Conservation (phyloP, 2,888 invertebrate species). For the Microctonus aethiopoides region DNA sequence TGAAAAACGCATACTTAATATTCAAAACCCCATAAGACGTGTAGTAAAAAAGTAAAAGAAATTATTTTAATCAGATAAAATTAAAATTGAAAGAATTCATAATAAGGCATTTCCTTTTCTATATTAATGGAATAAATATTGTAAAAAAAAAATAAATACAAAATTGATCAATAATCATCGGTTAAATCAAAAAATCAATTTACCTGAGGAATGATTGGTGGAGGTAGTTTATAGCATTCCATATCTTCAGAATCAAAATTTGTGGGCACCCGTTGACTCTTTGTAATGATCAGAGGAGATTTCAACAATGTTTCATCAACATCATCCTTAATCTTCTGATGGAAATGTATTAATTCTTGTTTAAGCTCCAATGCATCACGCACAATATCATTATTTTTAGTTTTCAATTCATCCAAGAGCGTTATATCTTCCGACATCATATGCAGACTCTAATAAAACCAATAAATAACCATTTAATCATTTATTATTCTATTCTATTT, state of each 20-base stretch:
- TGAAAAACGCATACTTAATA: no score
- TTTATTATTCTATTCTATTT: no score
- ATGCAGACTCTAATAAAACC: slow-evolving; percentile 82
- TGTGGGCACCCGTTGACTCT: slow-evolving; percentile 73
- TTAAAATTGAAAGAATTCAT: no score
- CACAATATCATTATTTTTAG: slow-evolving; percentile 74
- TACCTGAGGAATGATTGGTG: slow-evolving; percentile 70
- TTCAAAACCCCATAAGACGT: no score
- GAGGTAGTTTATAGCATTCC: slow-evolving; percentile 68
- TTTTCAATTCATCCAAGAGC: slow-evolving; percentile 75
- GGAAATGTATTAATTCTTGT: slow-evolving; percentile 78
- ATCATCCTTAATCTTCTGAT: slow-evolving; percentile 80
- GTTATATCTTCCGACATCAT: slow-evolving; percentile 84
- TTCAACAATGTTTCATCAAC: slow-evolving; percentile 78
- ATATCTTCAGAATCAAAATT: slow-evolving; percentile 70
- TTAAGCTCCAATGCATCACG: slow-evolving; percentile 76
- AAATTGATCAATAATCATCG: no score
- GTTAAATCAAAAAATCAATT: slow-evolving; percentile 9
- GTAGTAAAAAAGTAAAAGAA: no score
- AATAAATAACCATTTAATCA: no score
- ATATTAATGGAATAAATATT: no score
- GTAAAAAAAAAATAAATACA: no score
- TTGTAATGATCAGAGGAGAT: slow-evolving; percentile 79
- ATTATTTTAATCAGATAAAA: no score
- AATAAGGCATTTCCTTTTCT: no score